Evolutionary conservation across 2,113 vertebrate species (phyloP), one percentile per base, ranked within the genome.

Genomic region (Pelodiscus sinensis): DNA sequence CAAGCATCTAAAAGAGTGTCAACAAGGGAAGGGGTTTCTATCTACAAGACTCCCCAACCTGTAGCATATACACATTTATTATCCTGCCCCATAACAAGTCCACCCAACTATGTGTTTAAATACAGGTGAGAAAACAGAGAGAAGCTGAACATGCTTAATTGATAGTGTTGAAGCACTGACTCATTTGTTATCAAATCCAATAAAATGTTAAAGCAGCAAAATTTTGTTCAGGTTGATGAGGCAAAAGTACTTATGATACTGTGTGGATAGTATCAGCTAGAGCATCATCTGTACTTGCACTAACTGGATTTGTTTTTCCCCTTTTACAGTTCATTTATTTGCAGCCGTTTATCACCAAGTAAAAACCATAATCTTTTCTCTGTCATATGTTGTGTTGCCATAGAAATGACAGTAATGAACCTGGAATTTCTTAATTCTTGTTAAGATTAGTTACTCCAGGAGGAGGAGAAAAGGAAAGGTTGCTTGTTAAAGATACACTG

Each of bases 271-370:
- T 24, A 52, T 87, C 6, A 1, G 82, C 58, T 3, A 4, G 79
- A 89, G 5, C 88, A 88, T 6, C 87, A 79, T 51, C 27, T 81
- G 2, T 90, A 85, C 68, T 86, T 92, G 3, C 50, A 90, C 50
- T 89, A 55, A 91, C 77, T 86, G 56, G 31, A 83, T 95, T 95
- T 95, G 11, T 16, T 88, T 84, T 92, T 81, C 25, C 27, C 81
- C 85, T 94, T 96, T 94, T 87, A 89, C 92, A 86, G 89, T 93
- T 77, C 86, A 0, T 95, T 93, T 96, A 83, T 91, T 95, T 82
- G 68, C 29, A 81, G 52, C 92, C 80, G 1, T 18, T 90, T 87
- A 73, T 90, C 84, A 88, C 79, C 55, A 86, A 87, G 57, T 58
- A 55, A 90, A 44, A 84, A 56, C 71, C 35, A 25, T 73, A 7